A percentile compares a stretch with the other conserved stretches of the same genome.
Conservation (phyloP, 2,797 vertebrate genomes). For the Trematomus bernacchii region DNA sequence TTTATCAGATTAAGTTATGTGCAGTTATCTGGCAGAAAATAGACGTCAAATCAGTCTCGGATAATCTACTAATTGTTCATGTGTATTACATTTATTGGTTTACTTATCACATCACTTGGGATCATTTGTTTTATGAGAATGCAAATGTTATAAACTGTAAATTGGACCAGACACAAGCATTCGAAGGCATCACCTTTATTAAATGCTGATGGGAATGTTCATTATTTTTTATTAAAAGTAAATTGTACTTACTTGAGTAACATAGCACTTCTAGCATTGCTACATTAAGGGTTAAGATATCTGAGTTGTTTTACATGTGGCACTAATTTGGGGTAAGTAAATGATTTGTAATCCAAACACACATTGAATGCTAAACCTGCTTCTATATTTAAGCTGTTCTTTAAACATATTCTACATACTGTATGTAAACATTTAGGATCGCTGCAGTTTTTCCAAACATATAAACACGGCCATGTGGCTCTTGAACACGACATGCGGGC, state of each 20-base stretch:
- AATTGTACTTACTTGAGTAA: background rate
- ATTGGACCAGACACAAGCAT: background rate
- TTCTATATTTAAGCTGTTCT: background rate
- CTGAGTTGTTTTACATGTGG: background rate
- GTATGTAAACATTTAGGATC: background rate
- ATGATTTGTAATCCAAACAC: background rate
- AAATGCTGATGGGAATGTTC: background rate
- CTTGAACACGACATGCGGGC: conserved; percentile 50
- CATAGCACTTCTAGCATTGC: no score
- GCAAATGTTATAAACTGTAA: background rate
- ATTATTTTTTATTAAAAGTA: background rate
- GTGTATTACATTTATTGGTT: background rate
- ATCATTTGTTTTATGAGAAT: background rate
- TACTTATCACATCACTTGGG: background rate
- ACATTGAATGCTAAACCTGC: background rate
- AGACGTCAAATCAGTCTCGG: background rate
- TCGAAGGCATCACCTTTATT: background rate
- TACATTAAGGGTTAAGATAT: no score
- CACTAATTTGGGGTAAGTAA: background rate
- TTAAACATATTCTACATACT: background rate
- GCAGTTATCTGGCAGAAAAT: background rate
- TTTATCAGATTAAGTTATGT: background rate
- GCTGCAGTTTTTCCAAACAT: background rate
- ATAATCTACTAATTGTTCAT: background rate
- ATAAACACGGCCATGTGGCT: conserved; percentile 14